Evolutionary conservation across 2,113 vertebrate species (phyloP).

Genomic region (Cinclus cinclus): DNA sequence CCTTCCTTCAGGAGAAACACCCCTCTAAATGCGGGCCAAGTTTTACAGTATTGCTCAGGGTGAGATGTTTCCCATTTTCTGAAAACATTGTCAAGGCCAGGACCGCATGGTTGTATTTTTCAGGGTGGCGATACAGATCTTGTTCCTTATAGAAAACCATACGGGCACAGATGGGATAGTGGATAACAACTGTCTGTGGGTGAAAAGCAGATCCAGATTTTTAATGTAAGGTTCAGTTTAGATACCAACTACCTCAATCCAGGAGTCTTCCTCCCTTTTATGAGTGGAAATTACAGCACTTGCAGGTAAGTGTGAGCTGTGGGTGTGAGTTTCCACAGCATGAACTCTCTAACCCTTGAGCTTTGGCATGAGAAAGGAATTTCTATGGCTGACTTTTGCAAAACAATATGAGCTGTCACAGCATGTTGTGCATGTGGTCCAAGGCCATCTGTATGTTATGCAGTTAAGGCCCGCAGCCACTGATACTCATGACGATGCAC

Average conservation of each 20-base stretch:
- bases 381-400: background rate
- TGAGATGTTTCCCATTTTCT: background rate
- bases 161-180: background rate
- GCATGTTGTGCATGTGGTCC: background rate
- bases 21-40: background rate
- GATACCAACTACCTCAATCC: background rate
- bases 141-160: background rate
- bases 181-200: background rate
- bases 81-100: background rate
- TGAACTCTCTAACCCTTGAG: background rate
- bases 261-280: background rate
- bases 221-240: background rate
- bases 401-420: background rate
- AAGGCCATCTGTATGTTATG: background rate
- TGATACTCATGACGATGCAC: rapidly evolving
- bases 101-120: background rate
- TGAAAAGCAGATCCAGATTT: background rate
- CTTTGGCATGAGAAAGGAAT: background rate
- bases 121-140: background rate
- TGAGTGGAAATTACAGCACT: background rate
- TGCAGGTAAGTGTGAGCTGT: background rate
- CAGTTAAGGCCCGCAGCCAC: background rate
- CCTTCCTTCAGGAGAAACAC: background rate
- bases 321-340: background rate
- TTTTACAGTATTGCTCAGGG: background rate